Evolutionary conservation across 2,797 vertebrate species (phyloP).

Genomic region (Semaprochilodus insignis): DNA sequence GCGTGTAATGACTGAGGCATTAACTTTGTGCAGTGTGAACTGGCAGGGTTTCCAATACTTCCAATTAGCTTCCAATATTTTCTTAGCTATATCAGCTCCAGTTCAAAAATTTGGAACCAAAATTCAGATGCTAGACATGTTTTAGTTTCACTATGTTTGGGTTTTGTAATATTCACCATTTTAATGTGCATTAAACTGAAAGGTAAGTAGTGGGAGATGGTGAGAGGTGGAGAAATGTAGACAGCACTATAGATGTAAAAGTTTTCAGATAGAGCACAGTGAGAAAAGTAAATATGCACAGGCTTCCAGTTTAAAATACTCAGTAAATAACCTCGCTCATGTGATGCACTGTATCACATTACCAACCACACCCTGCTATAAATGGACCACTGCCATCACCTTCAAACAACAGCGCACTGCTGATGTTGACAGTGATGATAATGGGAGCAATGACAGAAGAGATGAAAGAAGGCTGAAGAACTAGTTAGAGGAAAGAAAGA

Average conservation of each 20-base stretch:
- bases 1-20: not conserved
- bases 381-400: constrained; percentile 13
- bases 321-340: not conserved
- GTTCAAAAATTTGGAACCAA: no score
- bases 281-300: not conserved
- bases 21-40: not conserved
- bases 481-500: not conserved
- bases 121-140: no score
- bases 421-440: not conserved
- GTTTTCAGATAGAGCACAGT: not conserved
- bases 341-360: not conserved
- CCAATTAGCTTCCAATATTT: no score
- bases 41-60: no score
- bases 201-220: not conserved
- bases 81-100: no score
- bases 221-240: not conserved
- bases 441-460: not conserved
- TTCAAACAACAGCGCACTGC: not conserved
- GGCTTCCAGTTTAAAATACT: not conserved
- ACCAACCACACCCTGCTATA: constrained; percentile 3
- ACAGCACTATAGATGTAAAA: not conserved
- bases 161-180: not conserved
- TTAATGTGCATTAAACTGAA: not conserved
- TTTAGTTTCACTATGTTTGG: no score
- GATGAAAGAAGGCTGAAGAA: not conserved